Base-by-base conservation (phyloP, 2,113 vertebrate genomes). In the Hirundichthys speculiger region DNA sequence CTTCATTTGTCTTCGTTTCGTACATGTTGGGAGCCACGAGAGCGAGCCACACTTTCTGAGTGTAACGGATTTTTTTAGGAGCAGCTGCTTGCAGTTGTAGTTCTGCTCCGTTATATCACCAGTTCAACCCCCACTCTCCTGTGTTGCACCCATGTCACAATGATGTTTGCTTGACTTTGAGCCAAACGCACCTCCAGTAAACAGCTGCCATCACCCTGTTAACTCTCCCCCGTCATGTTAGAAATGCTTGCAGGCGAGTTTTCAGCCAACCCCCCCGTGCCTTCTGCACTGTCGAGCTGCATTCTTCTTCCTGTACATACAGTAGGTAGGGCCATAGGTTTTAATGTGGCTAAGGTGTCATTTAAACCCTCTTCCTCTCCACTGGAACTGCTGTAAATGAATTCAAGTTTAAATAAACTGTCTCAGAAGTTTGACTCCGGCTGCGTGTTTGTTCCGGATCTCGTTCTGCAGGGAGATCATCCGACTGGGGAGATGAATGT, bases 211-310 rank as follows among this genome's bases (percentile, higher is more conserved):
- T 67, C 69, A 62, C 59, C 19, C 25, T 1, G 13, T 52, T 64
- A 19, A n/a, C n/a, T 80, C 60, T 22, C 64, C 64, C 56, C 70
- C 43, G 48, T 80, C 61, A 48, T 46, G 52, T 80, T 48, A 59
- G 68, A 69, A 72, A 69, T 61, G 81, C 83, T 87, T 87, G 66
- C 69, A 75, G 67, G 77, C 82, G 41, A 83, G 53, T 86, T 72
- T 85, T 77, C 84, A 86, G 88, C 78, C 86, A 77, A 88, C 77
- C 88, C 77, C 77, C 88, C 77, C 82, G 90, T 92, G 91, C 91
- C 90, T 92, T 92, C 79, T 86, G 88, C 90, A 91, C 90, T 85
- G 46, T 72, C 58, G 40, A 80, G 84, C 88, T 80, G 73, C 86
- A 77, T 81, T 81, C 77, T 67, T 69, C 53, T 69, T 65, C 75